These are phyloP conservation scores for Augochlorella aurata DNA, from an alignment of 2,888 invertebrate genomes.

Conservation along the genomic window DNA sequence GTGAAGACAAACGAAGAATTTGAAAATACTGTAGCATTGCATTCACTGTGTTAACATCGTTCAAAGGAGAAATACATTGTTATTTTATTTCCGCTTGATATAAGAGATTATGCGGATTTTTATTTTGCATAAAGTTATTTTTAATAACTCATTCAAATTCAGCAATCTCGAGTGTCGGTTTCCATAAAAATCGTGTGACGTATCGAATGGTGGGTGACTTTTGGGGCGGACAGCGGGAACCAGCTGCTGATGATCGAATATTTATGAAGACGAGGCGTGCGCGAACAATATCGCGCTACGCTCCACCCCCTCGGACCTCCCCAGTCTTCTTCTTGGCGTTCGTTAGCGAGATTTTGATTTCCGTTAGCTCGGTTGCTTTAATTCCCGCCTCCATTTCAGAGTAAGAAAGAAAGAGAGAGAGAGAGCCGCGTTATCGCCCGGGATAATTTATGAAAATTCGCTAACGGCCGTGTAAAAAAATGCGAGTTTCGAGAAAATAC, in stretches of 20 bases:
- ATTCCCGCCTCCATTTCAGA: not conserved
- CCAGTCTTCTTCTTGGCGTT: not conserved
- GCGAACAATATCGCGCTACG: slow-evolving; percentile 12
- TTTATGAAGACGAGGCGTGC: slow-evolving; percentile 25
- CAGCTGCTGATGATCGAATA: slow-evolving; percentile 21
- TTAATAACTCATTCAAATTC: no score
- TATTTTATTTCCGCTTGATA: no score
- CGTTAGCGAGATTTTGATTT: slow-evolving; percentile 5
- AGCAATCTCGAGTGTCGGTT: no score
- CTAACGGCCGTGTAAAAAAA: slow-evolving; percentile 33
- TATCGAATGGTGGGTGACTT: no score
- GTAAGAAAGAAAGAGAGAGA: no score
- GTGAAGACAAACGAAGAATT: no score
- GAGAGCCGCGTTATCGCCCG: slow-evolving; percentile 28
- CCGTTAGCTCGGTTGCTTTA: slow-evolving; percentile 5
- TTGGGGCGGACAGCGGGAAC: not conserved
- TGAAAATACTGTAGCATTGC: no score
- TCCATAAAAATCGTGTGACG: no score
- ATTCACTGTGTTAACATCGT: no score
- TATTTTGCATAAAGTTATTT: no score
- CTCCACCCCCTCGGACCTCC: not conserved
- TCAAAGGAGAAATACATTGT: no score
- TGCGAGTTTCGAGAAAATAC: slow-evolving; percentile 34
- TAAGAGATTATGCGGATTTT: no score
- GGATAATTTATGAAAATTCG: slow-evolving; percentile 46